A percentile compares a stretch with the other conserved stretches of the same genome.
These are phyloP conservation scores for Parapsyche elsis DNA, from an alignment of 1,140 invertebrate species.

Conservation along the genomic window DNA sequence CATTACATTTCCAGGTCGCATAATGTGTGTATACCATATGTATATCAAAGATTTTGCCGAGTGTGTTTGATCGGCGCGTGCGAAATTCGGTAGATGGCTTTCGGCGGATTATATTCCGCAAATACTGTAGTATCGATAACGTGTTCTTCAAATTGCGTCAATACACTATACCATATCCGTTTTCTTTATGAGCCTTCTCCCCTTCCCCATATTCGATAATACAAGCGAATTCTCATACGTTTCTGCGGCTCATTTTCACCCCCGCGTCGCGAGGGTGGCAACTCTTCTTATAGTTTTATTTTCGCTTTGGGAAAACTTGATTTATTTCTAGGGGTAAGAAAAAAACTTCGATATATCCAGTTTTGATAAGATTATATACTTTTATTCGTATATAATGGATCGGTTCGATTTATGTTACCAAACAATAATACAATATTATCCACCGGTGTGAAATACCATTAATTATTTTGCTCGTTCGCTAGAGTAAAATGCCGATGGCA, in stretches of 20 bases:
- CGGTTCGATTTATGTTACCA: slow-evolving; percentile 1
- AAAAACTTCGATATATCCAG: slow-evolving; percentile 16
- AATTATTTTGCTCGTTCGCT: no score
- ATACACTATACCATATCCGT: not conserved
- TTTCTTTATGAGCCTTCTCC: not conserved
- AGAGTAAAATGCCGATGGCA: no score
- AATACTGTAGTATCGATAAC: not conserved
- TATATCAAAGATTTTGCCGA: no score
- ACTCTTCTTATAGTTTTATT: slow-evolving; percentile 29
- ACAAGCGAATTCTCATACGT: slow-evolving; percentile 24
- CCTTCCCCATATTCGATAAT: slow-evolving; percentile 3
- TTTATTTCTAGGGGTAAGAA: not conserved
- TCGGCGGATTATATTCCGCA: not conserved
- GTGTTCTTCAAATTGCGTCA: slow-evolving; percentile 4
- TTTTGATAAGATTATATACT: slow-evolving; percentile 18
- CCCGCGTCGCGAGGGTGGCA: not conserved
- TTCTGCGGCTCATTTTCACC: slow-evolving; percentile 18
- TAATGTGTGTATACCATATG: not conserved
- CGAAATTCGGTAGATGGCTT: no score
- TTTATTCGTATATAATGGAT: slow-evolving; percentile 10
- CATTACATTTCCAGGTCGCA: not conserved
- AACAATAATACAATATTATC: not conserved
- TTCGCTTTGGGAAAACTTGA: slow-evolving; percentile 21
- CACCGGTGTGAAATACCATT: not conserved
- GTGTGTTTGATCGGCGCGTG: slow-evolving; percentile 1